Evolutionary conservation across 2,113 vertebrate species (phyloP), one percentile per base, ranked within the genome.

Genomic region (Hypocryptadius cinnamomeus): DNA sequence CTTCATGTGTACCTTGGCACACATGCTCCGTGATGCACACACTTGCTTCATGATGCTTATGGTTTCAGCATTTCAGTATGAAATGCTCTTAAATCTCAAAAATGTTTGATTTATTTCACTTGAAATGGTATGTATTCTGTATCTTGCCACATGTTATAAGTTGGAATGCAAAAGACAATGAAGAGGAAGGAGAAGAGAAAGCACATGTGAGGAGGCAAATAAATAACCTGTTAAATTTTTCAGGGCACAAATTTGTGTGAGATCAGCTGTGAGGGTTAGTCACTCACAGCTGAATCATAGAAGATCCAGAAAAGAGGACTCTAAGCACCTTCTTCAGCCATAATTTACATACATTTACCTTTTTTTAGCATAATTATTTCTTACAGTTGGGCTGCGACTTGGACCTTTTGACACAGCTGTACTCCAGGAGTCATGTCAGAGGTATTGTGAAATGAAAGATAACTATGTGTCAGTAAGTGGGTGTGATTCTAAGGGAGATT

Each of bases 1-100:
- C 33, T 57, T 23, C 10, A 4, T 7, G 15, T 1, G 1, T 12
- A 21, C 14, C 30, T 33, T 3, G 1, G 21, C 44, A 64, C 18
- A 37, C 9, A 11, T 68, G 19, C 14, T 65, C 53, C 9, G 5
- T 59, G 31, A 31, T 78, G 28, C 33, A 19, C 51, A 39, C 7
- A 28, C 8, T 25, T 77, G 35, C 13, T 65, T 70, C 31, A 24
- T 51, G 11, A 47, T 79, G 44, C 48, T 53, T 27, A 35, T 2
- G 1, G 14, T 42, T 63, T 78, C 70, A 63, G 13, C 45, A 63
- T 65, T 45, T 79, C 18, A 23, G 8, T 39, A 28, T 23, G 3
- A 92, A 78, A 65, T 53, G 40, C 3, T 56, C n/a, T 54, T 91
- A 63, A 51, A 45, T 20, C 30, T 60, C 9, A 50, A 39, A 78